Conservation (phyloP, 2,113 vertebrate genomes). For the Glaucomys volans region DNA sequence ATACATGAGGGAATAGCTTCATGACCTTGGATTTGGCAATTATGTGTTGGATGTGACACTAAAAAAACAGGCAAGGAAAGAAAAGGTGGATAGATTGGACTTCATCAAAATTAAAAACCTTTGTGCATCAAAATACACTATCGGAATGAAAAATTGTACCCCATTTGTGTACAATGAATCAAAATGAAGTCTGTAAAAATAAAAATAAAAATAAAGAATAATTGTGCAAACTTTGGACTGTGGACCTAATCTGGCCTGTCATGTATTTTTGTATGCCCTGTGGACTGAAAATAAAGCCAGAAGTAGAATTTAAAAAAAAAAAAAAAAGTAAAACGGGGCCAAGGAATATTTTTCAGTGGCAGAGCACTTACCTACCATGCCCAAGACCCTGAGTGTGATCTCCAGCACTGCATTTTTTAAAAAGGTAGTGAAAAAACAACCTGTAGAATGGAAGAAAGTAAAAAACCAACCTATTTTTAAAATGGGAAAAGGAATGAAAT, state of each 20-base stretch:
- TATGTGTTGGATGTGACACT: background rate
- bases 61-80: background rate
- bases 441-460: background rate
- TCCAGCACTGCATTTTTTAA: background rate
- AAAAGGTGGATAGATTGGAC: background rate
- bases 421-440: background rate
- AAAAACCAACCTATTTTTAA: background rate
- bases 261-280: background rate
- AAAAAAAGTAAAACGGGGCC: background rate
- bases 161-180: too few relatives aligned
- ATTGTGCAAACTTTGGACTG: background rate
- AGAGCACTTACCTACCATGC: background rate
- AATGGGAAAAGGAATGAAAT: slow-evolving; percentile 2
- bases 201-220: too few relatives aligned
- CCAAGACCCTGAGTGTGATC: background rate
- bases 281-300: background rate
- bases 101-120: background rate
- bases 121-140: background rate
- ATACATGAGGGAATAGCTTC: background rate
- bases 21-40: background rate
- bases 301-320: too few relatives aligned
- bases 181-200: too few relatives aligned
- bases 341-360: background rate
- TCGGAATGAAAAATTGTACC: too few relatives aligned
- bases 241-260: background rate